Evolutionary conservation across 2,113 vertebrate genomes (phyloP), one percentile per base, ranked within the genome.

Genomic region (Climacteris rufus): DNA sequence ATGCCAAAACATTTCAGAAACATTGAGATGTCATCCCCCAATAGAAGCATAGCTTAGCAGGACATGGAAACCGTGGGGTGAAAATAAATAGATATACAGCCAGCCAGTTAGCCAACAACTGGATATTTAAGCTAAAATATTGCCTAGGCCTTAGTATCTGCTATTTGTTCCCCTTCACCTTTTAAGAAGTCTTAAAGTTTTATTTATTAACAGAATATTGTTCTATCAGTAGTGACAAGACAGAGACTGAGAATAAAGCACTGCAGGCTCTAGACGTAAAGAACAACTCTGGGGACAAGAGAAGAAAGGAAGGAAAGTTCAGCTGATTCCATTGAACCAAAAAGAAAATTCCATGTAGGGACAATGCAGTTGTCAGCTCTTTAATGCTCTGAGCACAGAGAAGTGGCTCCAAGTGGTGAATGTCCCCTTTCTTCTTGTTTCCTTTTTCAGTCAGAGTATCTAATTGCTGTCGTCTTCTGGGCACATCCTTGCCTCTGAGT

Each of bases 21-120:
- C 31, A 23, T 4, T 74, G 59, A 87, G 31, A 50, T 13, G 28
- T 33, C 19, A 50, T 66, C 12, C 2, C 16, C 53, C 35, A 30
- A 44, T 22, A 64, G 53, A 47, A 60, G 57, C 8, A 0, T 39
- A 83, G 68, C 23, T 78, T 39, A 68, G n/a, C 27, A 79, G 25
- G 33, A 85, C 0, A 0, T 71, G 23, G 39, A 81, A 81, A 53
- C 4, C 1, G 0, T 31, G 2, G n/a, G 35, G 35, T 50, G 5
- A 56, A 65, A 92, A 78, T 19, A 47, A 21, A 57, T 17, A 52
- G 16, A 63, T 9, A 80, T 4, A 37, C 9, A 33, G 15, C 20
- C 9, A 59, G 9, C 7, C n/a, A 83, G 42, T 12, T 25, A 66
- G 21, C 35, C 10, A 80, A 49, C 8, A 61, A 57, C 5, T 35